Base-by-base conservation (phyloP, 2,888 invertebrate genomes). In the Agriopis aurantiaria region DNA sequence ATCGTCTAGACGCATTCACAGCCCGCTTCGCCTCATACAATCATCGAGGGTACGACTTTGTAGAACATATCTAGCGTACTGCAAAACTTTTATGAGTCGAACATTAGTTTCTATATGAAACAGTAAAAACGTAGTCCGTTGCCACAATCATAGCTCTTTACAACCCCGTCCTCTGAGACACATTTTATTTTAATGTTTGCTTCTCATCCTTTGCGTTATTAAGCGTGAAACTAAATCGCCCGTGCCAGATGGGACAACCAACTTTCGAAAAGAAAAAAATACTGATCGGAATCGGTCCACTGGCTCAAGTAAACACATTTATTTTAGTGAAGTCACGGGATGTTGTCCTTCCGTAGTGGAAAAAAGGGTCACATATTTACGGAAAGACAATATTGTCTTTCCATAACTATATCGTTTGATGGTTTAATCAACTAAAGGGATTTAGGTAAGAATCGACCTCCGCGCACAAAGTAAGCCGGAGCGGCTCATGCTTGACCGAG, bases 1-100 rank as follows among this genome's bases (percentile, higher is more conserved):
- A 78, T 77, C 77, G 88, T 89, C 88, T 89, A 88, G 89, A 89
- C 89, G 80, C 81, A 86, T 88, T 87, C 85, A 86, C 75, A 72
- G 69, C 70, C 63, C 69, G 68, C 62, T 75, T 77, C 56, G 71
- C 74, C 69, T 64, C 67, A 60, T 74, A 78, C 78, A 75, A 73
- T 66, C 74, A 72, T 57, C 74, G 68, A 73, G 76, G 78, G 76
- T 75, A 74, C 71, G 61, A 70, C 77, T 75, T 71, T 56, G 55
- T 52, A 57, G 53, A 72, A 69, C 69, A 66, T 68, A 77, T 69
- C 74, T 62, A 75, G 72, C 65, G 65, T 70, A 65, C 63, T 45
- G 61, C 65, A 70, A 65, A 68, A 77, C 68, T 74, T 74, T 75
- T 75, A 75, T 71, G 69, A 69, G 56, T 57, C 56, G 8, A 69